A percentile compares a stretch with the other conserved stretches of the same genome.
These are phyloP conservation scores for Apoderus coryli DNA, from an alignment of 2,888 invertebrate species.

Conservation along the genomic window DNA sequence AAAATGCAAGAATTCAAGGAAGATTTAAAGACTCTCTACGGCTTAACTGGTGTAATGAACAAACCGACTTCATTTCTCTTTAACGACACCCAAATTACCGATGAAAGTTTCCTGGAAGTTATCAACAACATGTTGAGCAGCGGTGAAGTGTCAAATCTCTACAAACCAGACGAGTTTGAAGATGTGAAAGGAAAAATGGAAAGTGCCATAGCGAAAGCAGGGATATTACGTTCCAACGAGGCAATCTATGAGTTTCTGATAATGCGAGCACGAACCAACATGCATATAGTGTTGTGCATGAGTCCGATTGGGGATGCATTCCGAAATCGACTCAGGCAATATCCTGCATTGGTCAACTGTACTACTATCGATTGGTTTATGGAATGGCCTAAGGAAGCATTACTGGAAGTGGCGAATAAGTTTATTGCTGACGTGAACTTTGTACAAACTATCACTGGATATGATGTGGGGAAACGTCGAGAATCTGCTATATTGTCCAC, in stretches of 20 bases:
- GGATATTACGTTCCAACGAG: conserved; percentile 48
- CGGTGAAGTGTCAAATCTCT: conserved; percentile 80
- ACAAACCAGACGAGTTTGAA: conserved; percentile 76
- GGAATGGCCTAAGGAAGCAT: conserved; percentile 77
- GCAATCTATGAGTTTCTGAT: conserved; percentile 62
- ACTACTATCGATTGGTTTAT: conserved; percentile 85
- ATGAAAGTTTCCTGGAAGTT: conserved; percentile 75
- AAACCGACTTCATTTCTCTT: conserved; percentile 69
- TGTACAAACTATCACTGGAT: conserved; percentile 52
- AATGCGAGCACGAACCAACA: conserved; percentile 55
- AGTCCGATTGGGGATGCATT: conserved; percentile 80
- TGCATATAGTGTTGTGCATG: conserved; percentile 75
- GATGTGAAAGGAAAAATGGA: conserved; percentile 52
- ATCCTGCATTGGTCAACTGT: conserved; percentile 75
- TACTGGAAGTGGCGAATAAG: conserved; percentile 78
- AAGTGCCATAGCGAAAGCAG: conserved; percentile 41
- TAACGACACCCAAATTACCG: conserved; percentile 72
- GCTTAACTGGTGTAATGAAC: conserved; percentile 56
- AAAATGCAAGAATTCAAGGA: conserved; percentile 62
- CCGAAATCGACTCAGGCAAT: conserved; percentile 65
- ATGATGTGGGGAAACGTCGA: conserved; percentile 33
- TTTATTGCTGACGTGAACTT: conserved; percentile 62
- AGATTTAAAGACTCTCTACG: conserved; percentile 65
- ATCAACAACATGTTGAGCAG: conserved; percentile 79
- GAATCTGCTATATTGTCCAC: conserved; percentile 30